A percentile compares a stretch with the other conserved stretches of the same genome.
These are phyloP conservation scores for Chascanopsetta lugubris DNA, from an alignment of 2,113 vertebrate genomes.

Conservation along the genomic window DNA sequence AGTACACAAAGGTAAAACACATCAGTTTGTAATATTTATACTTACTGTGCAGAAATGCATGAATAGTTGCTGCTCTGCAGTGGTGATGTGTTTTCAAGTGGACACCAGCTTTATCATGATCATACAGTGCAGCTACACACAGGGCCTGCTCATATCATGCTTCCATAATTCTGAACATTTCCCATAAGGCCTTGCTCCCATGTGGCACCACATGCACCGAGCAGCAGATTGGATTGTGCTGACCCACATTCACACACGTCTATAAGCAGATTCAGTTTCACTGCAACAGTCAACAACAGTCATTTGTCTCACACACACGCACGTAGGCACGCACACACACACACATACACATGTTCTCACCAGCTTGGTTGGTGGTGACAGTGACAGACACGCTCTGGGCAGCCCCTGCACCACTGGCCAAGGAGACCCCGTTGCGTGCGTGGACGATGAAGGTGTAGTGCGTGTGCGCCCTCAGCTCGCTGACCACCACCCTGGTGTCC, in stretches of 20 bases:
- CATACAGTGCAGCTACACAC: slow-evolving; percentile 9
- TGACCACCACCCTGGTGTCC: slow-evolving; percentile 91
- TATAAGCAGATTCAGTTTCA: slow-evolving; percentile 48
- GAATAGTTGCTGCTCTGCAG: neutral
- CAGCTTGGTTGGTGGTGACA: slow-evolving; percentile 98
- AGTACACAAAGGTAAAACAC: neutral
- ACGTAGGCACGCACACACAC: too few species aligned
- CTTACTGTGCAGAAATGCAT: neutral
- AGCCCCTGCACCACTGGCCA: slow-evolving; percentile 83
- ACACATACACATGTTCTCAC: slow-evolving; percentile 85
- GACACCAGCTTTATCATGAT: neutral
- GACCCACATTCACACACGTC: slow-evolving; percentile 56
- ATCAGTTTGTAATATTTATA: neutral
- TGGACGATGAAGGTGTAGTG: slow-evolving; percentile 97
- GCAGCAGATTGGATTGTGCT: slow-evolving; percentile 54
- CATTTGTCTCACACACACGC: slow-evolving; percentile 36
- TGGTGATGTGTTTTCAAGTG: neutral
- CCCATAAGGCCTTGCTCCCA: slow-evolving; percentile 36
- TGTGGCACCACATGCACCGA: slow-evolving; percentile 24
- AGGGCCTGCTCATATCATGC: slow-evolving; percentile 22
- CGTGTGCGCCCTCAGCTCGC: slow-evolving; percentile 94
- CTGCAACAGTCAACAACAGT: slow-evolving; percentile 33
- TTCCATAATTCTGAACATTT: slow-evolving; percentile 34
- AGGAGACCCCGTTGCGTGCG: slow-evolving; percentile 93
- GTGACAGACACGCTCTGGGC: slow-evolving; percentile 93